Evolutionary conservation across 2,888 invertebrate species (phyloP).

Genomic region (Acrobasis suavella): DNA sequence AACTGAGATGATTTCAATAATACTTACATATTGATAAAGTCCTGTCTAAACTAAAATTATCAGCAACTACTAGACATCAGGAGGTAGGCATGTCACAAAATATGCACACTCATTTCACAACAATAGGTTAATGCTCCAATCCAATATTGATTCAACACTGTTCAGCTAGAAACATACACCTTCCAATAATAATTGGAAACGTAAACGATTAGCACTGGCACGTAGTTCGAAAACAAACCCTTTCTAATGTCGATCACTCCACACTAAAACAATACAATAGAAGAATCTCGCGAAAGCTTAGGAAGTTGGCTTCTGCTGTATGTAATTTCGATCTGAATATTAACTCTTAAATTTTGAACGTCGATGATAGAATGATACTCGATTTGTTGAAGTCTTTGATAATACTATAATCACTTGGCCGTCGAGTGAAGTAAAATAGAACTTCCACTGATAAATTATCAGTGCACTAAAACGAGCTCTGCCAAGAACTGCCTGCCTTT

Average conservation of each 20-base stretch:
- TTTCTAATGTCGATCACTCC: slow-evolving; percentile 36
- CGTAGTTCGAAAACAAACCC: slow-evolving; percentile 50
- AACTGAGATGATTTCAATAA: background rate
- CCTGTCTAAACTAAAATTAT: slow-evolving; percentile 30
- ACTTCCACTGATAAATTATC: slow-evolving; percentile 2
- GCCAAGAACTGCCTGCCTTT: slow-evolving; percentile 11
- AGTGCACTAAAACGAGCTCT: slow-evolving; percentile 18
- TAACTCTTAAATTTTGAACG: slow-evolving; percentile 12
- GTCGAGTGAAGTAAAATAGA: background rate
- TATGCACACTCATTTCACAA: slow-evolving; percentile 69
- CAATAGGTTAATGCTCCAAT: slow-evolving; percentile 52
- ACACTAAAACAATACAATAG: slow-evolving; percentile 38
- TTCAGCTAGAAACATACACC: slow-evolving; percentile 49
- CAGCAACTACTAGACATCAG: slow-evolving; percentile 49
- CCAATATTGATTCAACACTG: slow-evolving; percentile 60
- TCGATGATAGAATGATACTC: background rate
- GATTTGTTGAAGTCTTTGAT: slow-evolving; percentile 3
- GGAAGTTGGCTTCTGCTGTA: slow-evolving; percentile 4
- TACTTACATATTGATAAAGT: slow-evolving; percentile 39
- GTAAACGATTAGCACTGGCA: slow-evolving; percentile 55
- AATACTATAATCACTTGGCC: background rate
- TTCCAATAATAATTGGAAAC: slow-evolving; percentile 45
- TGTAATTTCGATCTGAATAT: slow-evolving; percentile 23
- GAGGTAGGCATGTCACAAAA: slow-evolving; percentile 55
- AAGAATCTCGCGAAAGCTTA: slow-evolving; percentile 37